Percentiles rank a stretch among this genome's conserved stretches.
phyloP scores from a whole-genome alignment of 2,888 invertebrate genomes.

The Zaprionus bogoriensis region DNA sequence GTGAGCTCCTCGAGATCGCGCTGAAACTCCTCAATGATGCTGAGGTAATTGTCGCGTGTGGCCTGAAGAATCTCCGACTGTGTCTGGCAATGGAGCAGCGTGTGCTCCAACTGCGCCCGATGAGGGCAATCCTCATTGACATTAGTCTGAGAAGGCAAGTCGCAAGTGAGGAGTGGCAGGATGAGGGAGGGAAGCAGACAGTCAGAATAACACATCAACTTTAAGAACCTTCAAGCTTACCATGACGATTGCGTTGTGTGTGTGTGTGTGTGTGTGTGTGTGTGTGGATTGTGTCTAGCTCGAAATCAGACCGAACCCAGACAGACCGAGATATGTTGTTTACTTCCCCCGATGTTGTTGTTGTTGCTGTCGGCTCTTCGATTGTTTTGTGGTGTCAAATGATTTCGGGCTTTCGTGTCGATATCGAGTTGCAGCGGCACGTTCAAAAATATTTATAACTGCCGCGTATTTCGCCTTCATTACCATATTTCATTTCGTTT shows the following conservation, averaged over 20 bases:
- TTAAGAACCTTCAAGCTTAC: conserved; percentile 41
- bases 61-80: conserved; percentile 55
- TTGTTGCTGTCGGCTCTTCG: conserved; percentile 10
- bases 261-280: too few species aligned
- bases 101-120: conserved; percentile 58
- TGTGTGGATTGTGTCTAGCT: conserved; percentile 22
- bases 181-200: background rate
- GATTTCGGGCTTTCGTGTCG: conserved; percentile 47
- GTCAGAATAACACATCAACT: background rate
- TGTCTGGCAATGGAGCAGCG: conserved; percentile 64
- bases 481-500: conserved; percentile 65
- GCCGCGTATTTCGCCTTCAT: conserved; percentile 68
- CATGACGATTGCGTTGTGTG: conserved; percentile 43
- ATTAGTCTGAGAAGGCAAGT: conserved; percentile 49
- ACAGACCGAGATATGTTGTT: conserved; percentile 22
- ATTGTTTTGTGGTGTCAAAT: conserved; percentile 42
- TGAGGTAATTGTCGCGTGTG: conserved; percentile 78
- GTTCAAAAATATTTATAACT: conserved; percentile 51
- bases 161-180: background rate
- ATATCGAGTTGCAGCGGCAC: conserved; percentile 38
- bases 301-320: conserved; percentile 26
- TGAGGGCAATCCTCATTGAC: conserved; percentile 66
- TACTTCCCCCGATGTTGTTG: conserved; percentile 21
- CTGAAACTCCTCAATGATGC: conserved; percentile 80
- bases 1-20: conserved; percentile 79